Evolutionary conservation across 2,888 invertebrate genomes (phyloP), one percentile per base, ranked within the genome.

Genomic region (Rugalucina vietnamica): DNA sequence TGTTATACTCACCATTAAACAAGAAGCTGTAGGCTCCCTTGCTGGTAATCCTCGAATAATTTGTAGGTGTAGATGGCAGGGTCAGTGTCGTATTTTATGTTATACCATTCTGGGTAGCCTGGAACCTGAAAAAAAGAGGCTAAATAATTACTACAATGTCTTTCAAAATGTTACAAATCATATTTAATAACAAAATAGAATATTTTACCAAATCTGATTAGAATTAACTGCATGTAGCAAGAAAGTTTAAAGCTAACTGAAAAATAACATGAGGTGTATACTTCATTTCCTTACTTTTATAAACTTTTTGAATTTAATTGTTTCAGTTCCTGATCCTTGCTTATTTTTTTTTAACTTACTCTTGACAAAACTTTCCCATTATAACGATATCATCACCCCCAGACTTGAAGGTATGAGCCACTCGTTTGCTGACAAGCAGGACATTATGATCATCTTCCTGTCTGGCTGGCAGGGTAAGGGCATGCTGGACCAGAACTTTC

Each of bases 71-170:
- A 84, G 0, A 84, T 69, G 39, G 76, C 77, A 3, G 75, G 43
- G 43, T 84, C 84, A 49, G 50, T 60, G 21, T 75, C 81, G 43
- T 84, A 84, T 21, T 37, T 76, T 37, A 81, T 78, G 71, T 84
- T 81, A 65, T 54, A 84, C 80, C 78, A 81, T 14, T 76, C 39
- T n/a, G 73, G 81, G 54, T 71, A 84, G 0, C 81, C 79, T 54
- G 79, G 79, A 29, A 80, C 80, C 69, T 69, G 69, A 12, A 69
- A 69, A n/a, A 5, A 3, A 69, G 36, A 29, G 4, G 3, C 14
- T 69, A 69, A 69, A 69, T 54, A 21, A 71, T 21, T 71, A n/a
- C 12, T 21, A 21, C 24, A 12, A 3, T 43, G 43, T 43, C 24
- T 72, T 43, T n/a, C 10, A 14, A 43, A 8, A 39, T 24, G 49